A percentile compares a stretch with the other conserved stretches of the same genome.
Evolutionary conservation across 2,113 vertebrate genomes (phyloP).

Genomic region (Mastomys natalensis): DNA sequence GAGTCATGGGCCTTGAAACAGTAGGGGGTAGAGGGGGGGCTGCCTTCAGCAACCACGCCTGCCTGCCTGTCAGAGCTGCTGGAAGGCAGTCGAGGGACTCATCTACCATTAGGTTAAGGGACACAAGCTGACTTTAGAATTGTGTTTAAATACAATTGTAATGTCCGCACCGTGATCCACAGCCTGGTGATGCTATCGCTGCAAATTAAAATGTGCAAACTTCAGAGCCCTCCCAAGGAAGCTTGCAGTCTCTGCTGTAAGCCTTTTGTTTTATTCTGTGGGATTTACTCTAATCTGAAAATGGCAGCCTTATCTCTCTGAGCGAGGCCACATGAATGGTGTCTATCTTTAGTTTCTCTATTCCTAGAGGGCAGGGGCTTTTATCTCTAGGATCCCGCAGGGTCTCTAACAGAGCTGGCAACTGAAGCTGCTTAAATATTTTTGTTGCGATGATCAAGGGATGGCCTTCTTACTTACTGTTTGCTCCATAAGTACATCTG

Average conservation of each 20-base stretch:
- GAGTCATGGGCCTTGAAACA: neutral
- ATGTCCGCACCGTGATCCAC: neutral
- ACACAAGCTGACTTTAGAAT: neutral
- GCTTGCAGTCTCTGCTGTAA: neutral
- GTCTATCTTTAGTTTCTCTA: neutral
- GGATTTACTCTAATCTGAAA: conserved; percentile 21
- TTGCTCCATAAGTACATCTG: neutral
- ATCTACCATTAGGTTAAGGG: neutral
- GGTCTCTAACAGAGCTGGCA: conserved; percentile 6
- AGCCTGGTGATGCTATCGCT: neutral
- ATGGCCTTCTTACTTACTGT: neutral
- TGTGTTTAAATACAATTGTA: conserved; percentile 55
- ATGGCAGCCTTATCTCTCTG: neutral
- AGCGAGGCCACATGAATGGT: neutral
- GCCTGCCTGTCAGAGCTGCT: neutral
- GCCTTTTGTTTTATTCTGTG: conserved; percentile 63
- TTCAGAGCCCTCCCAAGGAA: conserved; percentile 43
- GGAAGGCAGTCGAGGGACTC: neutral
- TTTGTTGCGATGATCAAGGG: conserved; percentile 33
- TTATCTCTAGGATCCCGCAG: neutral
- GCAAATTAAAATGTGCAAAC: conserved; percentile 50
- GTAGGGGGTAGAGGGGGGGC: neutral
- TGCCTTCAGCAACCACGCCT: neutral
- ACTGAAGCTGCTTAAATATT: conserved; percentile 25
- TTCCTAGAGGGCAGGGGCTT: conserved; percentile 34